Percentiles rank a stretch among this genome's conserved stretches.
These are phyloP conservation scores for Lasioglossum calceatum DNA, from an alignment of 2,888 invertebrate genomes.

Conservation along the genomic window DNA sequence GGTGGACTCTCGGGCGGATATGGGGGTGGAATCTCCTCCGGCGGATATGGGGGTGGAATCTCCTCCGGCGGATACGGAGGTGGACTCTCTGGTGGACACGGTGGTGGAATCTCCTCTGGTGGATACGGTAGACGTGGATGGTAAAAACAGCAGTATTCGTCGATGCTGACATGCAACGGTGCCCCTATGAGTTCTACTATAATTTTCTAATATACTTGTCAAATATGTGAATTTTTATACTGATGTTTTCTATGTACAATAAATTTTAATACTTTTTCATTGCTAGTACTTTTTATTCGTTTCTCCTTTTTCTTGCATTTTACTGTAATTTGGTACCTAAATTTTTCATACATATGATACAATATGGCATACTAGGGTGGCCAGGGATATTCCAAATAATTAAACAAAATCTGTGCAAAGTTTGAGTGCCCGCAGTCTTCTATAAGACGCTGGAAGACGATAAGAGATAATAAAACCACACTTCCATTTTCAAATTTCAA, in stretches of 20 bases:
- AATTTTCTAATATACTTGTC: constrained; percentile 5
- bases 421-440: too few species aligned
- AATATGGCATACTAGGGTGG: too few species aligned
- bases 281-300: neutral
- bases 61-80: neutral
- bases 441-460: too few species aligned
- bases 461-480: too few species aligned
- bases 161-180: constrained; percentile 5
- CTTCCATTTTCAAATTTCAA: too few species aligned
- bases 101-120: constrained; percentile 10
- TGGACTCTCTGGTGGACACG: constrained; percentile 28
- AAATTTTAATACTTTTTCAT: constrained; percentile 48
- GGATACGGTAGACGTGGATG: constrained; percentile 34
- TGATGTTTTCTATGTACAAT: constrained; percentile 34
- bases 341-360: too few species aligned
- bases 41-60: neutral
- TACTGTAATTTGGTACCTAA: too few species aligned
- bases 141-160: constrained; percentile 30
- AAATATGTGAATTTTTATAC: constrained; percentile 26
- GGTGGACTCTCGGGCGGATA: constrained; percentile 19
- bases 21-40: neutral
- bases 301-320: neutral
- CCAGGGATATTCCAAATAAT: too few species aligned
- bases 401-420: too few species aligned
- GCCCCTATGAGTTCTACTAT: constrained; percentile 6